phyloP scores from a whole-genome alignment of 2,888 invertebrate species.

The Mantis religiosa region DNA sequence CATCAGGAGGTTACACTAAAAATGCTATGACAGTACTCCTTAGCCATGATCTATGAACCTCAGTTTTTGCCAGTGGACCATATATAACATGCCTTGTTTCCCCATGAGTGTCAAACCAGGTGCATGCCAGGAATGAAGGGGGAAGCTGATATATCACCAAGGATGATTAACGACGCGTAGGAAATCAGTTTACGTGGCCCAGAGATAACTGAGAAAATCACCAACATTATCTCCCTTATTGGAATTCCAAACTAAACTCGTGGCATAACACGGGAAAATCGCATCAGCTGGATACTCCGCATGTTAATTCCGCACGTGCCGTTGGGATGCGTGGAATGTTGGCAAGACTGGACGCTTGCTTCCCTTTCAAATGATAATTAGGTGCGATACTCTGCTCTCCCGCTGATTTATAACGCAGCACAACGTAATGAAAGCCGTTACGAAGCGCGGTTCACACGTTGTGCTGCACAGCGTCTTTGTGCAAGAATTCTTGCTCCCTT shows the following conservation, averaged over 20 bases:
- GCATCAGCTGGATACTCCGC: neutral
- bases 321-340: neutral
- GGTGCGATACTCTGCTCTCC: neutral
- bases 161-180: neutral
- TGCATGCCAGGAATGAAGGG: neutral
- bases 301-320: neutral
- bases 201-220: neutral
- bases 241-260: neutral
- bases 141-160: neutral
- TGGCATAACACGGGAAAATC: neutral
- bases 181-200: neutral
- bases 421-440: neutral
- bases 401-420: neutral
- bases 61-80: neutral
- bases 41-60: neutral
- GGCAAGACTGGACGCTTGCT: neutral
- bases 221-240: neutral
- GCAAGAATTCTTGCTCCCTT: neutral
- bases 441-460: neutral
- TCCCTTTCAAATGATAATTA: neutral
- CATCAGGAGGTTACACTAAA: no score
- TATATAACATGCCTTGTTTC: neutral
- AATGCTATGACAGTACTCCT: no score
- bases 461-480: neutral
- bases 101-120: neutral